Base-by-base conservation (phyloP, 2,888 invertebrate genomes). In the Thecocarcelia acutangulata region DNA sequence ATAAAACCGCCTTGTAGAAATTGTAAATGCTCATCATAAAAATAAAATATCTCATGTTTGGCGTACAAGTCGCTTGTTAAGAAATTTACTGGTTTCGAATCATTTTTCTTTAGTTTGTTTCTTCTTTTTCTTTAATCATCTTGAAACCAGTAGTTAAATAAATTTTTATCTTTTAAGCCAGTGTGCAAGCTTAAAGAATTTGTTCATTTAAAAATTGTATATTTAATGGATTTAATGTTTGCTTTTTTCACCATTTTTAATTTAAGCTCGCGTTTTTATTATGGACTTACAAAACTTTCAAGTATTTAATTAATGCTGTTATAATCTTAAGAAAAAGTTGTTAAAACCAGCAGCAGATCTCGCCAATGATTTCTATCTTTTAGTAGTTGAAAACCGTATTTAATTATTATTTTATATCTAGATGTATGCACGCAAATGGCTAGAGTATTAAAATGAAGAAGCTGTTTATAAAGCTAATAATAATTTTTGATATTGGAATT, bases 61-160 rank as follows among this genome's bases (percentile, higher is more conserved):
- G 1, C 8, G 17, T 13, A 48, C 9, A 37, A 56, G 33, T 21
- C 11, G 56, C 40, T 42, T 24, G 17, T 24, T 70, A 50, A 12
- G 24, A 72, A 61, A 72, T 42, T 24, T 44, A 42, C 24, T 69
- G 19, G 33, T 46, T 52, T 61, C 13, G 11, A 50, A 50, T 8
- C 54, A 48, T 33, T 64, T 63, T 48, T 33, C 8, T 42, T 54
- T 15, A 15, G 12, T 12, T 21, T 3, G 0, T 28, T 40, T 33
- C n/a, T n/a, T n/a, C n/a, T n/a, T n/a, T n/a, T n/a, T n/a, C n/a
- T 42, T 33, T 24, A 24, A 33, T 19, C 28, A n/a, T 63, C 19
- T 15, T 63, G 48, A 75, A 80, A 70, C 52, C 69, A 75, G 69
- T 80, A 58, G 74, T 59, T 28, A 13, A 44, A 58, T 52, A 44